Conservation (phyloP, 2,113 vertebrate genomes). For the Alligator mississippiensis region DNA sequence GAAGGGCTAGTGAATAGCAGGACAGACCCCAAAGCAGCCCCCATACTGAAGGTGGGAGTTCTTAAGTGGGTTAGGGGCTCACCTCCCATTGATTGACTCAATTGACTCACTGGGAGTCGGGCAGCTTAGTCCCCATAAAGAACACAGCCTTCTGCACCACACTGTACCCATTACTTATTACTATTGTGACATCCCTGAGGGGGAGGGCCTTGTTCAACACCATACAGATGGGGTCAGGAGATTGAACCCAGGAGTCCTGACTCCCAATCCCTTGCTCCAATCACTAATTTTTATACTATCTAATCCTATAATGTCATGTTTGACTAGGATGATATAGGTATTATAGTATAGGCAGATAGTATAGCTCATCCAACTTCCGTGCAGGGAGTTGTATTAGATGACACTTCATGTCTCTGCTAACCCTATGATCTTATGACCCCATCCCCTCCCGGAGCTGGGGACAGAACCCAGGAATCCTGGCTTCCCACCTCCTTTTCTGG, state of each 20-base stretch:
- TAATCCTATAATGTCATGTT: too few relatives aligned
- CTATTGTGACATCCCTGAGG: too few relatives aligned
- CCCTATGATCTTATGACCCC: neutral
- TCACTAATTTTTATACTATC: neutral
- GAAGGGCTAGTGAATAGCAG: neutral
- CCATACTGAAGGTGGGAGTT: neutral
- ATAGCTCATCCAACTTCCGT: too few relatives aligned
- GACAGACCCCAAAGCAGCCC: neutral
- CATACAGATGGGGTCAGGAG: neutral
- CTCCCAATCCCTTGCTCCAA: neutral
- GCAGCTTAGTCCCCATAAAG: neutral
- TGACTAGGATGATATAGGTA: too few relatives aligned
- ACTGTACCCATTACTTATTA: neutral
- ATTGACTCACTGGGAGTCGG: neutral
- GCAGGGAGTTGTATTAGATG: too few relatives aligned
- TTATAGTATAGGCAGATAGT: too few relatives aligned
- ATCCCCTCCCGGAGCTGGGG: neutral
- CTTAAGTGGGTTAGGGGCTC: neutral
- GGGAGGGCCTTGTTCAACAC: too few relatives aligned
- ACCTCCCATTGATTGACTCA: neutral
- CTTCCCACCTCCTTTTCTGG: neutral
- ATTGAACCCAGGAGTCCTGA: neutral
- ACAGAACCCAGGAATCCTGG: neutral
- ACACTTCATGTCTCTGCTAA: too few relatives aligned
- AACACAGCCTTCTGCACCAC: neutral